Base-by-base conservation (phyloP, 2,113 vertebrate species). In the Misgurnus mizolepis region DNA sequence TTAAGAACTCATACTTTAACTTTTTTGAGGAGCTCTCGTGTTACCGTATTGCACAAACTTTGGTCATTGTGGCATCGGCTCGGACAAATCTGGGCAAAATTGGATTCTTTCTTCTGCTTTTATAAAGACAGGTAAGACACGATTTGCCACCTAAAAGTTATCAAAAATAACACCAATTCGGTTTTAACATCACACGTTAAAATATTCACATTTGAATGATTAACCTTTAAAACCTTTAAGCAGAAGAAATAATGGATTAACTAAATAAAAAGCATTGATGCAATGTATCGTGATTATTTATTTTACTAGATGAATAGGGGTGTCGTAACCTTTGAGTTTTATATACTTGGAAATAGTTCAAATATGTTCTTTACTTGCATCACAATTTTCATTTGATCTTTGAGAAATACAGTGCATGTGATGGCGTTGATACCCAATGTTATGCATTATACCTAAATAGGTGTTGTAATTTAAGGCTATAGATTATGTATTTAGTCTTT, bases 101-200 rank as follows among this genome's bases (percentile, higher is more conserved):
- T n/a, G 27, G 5, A 34, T 34, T 18, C 15, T 39, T 58, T 80
- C 68, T 79, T 60, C 67, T n/a, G 40, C 22, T 8, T 22, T 17
- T 67, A 53, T 43, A 12, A 18, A 34, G 58, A 77, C 67, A 80
- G 82, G 82, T 80, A 67, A 77, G 82, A 49, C 50, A 45, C 49
- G 34, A 1, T 22, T 2, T 60, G 1, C 1, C 1, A 34, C 1
- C 27, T 34, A 34, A 34, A 34, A 34, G 27, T 34, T 34, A 34
- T 34, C 6, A 56, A 17, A 17, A 56, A 15, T 56, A 56, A 2
- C 15, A 17, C 14, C 53, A 56, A 15, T 56, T 56, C 14, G 15
- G 7, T 58, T 1, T 41, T 10, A 55, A 4, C 18, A 40, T 40
- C 14, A 41, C 3, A 40, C 53, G 49, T n/a, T 71, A 34, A 55